These are phyloP conservation scores for Callyntrura guangdongensis DNA, from an alignment of 2,888 invertebrate genomes.

Conservation along the genomic window DNA sequence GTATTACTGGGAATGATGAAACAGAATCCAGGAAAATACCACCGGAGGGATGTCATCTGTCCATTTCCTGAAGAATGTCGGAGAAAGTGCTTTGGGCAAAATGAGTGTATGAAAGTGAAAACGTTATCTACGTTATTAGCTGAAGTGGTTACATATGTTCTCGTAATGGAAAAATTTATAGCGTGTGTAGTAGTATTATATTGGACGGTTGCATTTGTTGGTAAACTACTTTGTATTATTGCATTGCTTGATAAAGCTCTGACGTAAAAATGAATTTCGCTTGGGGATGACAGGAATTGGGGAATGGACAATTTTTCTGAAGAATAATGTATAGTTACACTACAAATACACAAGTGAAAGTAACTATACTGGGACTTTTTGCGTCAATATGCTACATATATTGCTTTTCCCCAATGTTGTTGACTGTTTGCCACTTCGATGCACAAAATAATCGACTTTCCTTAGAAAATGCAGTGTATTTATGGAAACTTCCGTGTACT, in stretches of 20 bases:
- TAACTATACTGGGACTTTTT: background rate
- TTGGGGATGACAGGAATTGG: background rate
- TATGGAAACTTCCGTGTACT: background rate
- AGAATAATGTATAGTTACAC: background rate
- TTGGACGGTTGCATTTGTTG: background rate
- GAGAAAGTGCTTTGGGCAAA: background rate
- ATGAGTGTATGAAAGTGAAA: background rate
- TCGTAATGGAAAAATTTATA: background rate
- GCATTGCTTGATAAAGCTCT: background rate
- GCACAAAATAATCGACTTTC: background rate
- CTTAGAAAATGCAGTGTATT: background rate
- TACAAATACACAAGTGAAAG: background rate
- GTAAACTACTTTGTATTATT: background rate
- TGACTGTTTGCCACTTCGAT: background rate
- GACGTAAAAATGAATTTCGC: background rate
- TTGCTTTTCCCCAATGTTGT: background rate
- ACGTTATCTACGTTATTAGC: background rate
- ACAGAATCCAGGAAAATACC: conserved; percentile 43
- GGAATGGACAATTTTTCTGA: conserved; percentile 4
- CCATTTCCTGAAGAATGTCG: conserved; percentile 51
- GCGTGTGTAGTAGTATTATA: background rate
- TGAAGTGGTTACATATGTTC: background rate
- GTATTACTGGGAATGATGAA: background rate
- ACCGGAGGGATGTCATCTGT: conserved; percentile 67
- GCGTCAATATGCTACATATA: background rate